These are phyloP conservation scores for Toxotes jaculatrix DNA, from an alignment of 2,113 vertebrate species.

Conservation along the genomic window DNA sequence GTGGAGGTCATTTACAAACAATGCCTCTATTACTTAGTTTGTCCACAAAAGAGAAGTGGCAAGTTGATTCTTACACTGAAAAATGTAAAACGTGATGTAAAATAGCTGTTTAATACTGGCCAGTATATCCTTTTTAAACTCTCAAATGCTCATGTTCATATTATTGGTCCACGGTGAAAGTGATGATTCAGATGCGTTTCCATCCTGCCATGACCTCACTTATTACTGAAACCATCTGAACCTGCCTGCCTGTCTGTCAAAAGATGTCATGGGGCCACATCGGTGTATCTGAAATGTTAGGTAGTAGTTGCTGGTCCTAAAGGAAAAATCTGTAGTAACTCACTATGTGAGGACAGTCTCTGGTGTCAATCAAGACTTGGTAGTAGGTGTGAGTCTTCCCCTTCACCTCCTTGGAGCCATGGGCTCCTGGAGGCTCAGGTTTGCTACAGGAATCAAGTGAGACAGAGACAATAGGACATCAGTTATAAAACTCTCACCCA, in stretches of 20 bases:
- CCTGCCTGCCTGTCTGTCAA: neutral
- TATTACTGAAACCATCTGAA: neutral
- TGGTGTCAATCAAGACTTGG: conserved; percentile 95
- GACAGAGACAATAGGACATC: neutral
- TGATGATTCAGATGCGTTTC: neutral
- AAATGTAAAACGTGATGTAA: no score
- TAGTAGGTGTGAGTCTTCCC: conserved; percentile 98
- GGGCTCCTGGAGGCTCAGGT: conserved; percentile 86
- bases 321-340: conserved; percentile 65
- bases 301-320: neutral
- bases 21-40: no score
- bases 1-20: no score
- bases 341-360: conserved; percentile 98
- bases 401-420: conserved; percentile 96
- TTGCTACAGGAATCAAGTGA: conserved; percentile 68
- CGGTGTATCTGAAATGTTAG: neutral
- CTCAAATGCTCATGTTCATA: no score
- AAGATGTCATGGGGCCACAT: neutral
- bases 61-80: no score
- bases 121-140: no score
- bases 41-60: no score
- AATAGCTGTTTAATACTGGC: no score
- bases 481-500: neutral
- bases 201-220: neutral
- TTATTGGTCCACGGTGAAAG: no score